Evolutionary conservation across 1,140 invertebrate genomes (phyloP), one percentile per base, ranked within the genome.

Genomic region (Dolichoris vasculosae): DNA sequence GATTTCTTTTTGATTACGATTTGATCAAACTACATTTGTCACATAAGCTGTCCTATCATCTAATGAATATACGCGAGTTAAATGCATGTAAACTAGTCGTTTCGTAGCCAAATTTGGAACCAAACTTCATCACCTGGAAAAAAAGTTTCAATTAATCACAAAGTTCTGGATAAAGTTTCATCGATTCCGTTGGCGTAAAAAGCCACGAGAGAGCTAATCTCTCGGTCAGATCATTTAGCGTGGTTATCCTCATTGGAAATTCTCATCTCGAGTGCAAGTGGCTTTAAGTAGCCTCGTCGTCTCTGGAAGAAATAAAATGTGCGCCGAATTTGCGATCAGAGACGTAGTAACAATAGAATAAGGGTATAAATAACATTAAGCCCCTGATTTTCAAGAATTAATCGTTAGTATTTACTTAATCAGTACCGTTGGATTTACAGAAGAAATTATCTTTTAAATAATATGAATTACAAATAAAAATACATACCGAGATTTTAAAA

Each of bases 131-230:
- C 26, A 48, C n/a, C 40, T 9, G 40, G 40, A 32, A 48, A 71
- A 71, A 32, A 51, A 43, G 23, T 40, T 77, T 67, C 73, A 83
- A 77, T 77, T 83, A 83, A 83, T 77, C 82, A 67, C n/a, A 59
- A 64, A 77, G 73, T 77, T 26, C 13, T 15, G 20, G 40, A 15
- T n/a, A 30, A 84, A 77, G 40, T 67, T 67, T 64, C 82, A 77
- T 77, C 55, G 71, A 63, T 64, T 46, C 32, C 17, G 43, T 23
- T 35, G 3, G 46, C 26, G 48, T 40, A 75, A 67, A 84, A 64
- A 78, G 55, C 32, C 59, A 67, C 40, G 7, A 59, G 75, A 9
- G 40, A 77, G 71, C 55, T 64, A 69, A 78, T 84, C 63, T n/a
- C 38, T 32, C 7, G 26, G 4, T 43, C 40, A 23, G 8, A 35